Conservation (phyloP, 2,113 vertebrate genomes). For the human (Homo sapiens) region GRCh38 chr2:12087501-12088000, state of each 20-base stretch:
- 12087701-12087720: neutral
- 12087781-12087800: neutral
- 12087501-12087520: too few species aligned
- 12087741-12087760: neutral
- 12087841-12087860: neutral
- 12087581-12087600: neutral
- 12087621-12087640: neutral
- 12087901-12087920: neutral
- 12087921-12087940: neutral
- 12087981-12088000: neutral
- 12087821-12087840: neutral
- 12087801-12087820: neutral
- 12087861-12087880: neutral
- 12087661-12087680: neutral
- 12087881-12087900: neutral
- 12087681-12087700: neutral
- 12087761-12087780: neutral
- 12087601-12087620: neutral
- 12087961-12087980: neutral
- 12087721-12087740: neutral
- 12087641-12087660: neutral
- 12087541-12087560: neutral
- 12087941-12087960: neutral
- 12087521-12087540: neutral
- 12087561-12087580: neutral